Percentiles rank a stretch among this genome's conserved stretches.
phyloP scores from a whole-genome alignment of 92 coral and sea anemone genomes.

The Montipora capitata region DNA sequence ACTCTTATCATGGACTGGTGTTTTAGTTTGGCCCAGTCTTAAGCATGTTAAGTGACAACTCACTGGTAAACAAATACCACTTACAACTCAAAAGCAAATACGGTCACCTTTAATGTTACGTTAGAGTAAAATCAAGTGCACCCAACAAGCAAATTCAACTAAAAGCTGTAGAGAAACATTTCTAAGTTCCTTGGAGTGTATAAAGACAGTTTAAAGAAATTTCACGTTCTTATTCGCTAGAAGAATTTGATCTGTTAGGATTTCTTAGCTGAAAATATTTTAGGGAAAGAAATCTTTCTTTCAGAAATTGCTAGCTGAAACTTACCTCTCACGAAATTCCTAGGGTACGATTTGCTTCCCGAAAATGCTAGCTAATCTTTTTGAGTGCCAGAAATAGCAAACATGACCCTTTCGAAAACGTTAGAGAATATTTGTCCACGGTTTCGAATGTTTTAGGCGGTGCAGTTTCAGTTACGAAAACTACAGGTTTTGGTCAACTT shows the following conservation, averaged over 20 bases:
- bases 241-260: slow-evolving; percentile 9
- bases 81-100: slow-evolving; percentile 2
- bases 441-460: background rate
- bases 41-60: no score
- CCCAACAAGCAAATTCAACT: background rate
- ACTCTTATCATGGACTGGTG: no score
- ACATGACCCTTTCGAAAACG: background rate
- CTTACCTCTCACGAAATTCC: background rate
- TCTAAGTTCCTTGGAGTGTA: background rate
- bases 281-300: slow-evolving; percentile 7
- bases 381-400: slow-evolving; percentile 16
- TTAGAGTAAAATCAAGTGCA: background rate
- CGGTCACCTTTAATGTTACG: background rate
- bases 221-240: background rate
- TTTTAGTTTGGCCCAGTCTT: no score
- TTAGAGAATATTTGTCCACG: background rate
- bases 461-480: background rate
- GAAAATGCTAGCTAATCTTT: slow-evolving; percentile 20
- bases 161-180: slow-evolving; percentile 2
- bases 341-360: background rate
- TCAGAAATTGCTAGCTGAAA: background rate
- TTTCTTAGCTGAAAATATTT: background rate
- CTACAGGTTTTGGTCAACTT: background rate
- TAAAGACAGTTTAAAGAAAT: background rate
- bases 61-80: background rate